Evolutionary conservation across 2,797 vertebrate species (phyloP).

Genomic region (Hoplostethus atlanticus): DNA sequence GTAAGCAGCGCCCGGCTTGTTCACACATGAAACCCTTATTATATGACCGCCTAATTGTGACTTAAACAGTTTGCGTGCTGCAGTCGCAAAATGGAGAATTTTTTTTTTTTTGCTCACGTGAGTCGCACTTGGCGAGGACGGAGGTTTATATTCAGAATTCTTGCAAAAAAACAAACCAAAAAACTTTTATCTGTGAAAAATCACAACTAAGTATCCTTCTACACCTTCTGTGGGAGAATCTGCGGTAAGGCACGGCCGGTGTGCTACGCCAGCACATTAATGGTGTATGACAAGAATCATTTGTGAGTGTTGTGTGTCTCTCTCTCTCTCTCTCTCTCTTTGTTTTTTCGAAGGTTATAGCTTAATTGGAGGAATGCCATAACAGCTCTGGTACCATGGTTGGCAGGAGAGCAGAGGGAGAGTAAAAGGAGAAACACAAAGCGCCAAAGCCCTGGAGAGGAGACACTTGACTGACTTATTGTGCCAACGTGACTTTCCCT

Average conservation of each 20-base stretch:
- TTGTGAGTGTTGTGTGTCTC: neutral
- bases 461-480: constrained; percentile 23
- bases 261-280: neutral
- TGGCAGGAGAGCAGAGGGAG: neutral
- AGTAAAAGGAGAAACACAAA: constrained; percentile 30
- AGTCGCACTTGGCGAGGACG: neutral
- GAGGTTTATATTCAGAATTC: constrained; percentile 14
- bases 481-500: constrained; percentile 45
- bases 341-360: neutral
- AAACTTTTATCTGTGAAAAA: neutral
- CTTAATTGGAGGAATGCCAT: constrained; percentile 17
- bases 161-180: constrained; percentile 1
- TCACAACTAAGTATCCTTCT: neutral
- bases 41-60: constrained; percentile 33
- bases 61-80: constrained; percentile 18
- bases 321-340: neutral
- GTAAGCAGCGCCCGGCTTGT: constrained; percentile 25
- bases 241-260: neutral
- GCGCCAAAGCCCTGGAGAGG: constrained; percentile 25
- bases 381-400: neutral
- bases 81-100: constrained; percentile 20
- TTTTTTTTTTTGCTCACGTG: neutral
- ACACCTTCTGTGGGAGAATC: neutral
- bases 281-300: neutral
- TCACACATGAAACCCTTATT: constrained; percentile 35